Evolutionary conservation across 2,888 invertebrate genomes (phyloP), one percentile per base, ranked within the genome.

Genomic region (Balanococcus diminutus): DNA sequence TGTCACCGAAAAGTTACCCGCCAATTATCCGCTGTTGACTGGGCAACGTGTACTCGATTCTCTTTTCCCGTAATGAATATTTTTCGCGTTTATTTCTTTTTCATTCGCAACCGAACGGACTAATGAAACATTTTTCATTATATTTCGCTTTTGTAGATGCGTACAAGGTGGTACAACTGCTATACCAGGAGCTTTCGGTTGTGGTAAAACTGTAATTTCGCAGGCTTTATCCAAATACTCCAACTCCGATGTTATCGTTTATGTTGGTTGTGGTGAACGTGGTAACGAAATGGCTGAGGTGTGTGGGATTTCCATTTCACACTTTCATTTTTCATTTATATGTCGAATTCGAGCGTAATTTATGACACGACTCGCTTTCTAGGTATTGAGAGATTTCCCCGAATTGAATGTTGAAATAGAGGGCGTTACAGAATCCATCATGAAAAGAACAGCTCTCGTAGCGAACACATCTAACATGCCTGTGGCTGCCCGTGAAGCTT

Each of bases 391-490:
- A 88, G 99, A 99, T 92, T 99, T 99, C 94, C 99, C 99, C 87
- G 98, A 99, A 92, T 92, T 99, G 90, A 95, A 96, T 0, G 96
- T 98, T 89, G 99, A 99, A 91, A 97, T 99, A 89, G 97, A 98
- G 19, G 99, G 99, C 11, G 93, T 94, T 61, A 96, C 96, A 0
- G 99, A 99, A 90, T 98, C 98, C 88, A 99, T 99, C 91, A 99
- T 99, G 99, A 99, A 98, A 92, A 95, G 99, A 91, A 99, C 99
- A 2, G 96, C 98, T 51, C 92, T 99, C 87, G 99, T 99, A 25
- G 99, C 99, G 89, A 99, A 99, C 92, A 99, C 99, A 39, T 99
- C 99, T 88, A 99, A 99, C 96, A 99, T 99, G 99, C 99, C 99
- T 90, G 99, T 99, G 87, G 99, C 99, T 89, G 99, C 99, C 91